Evolutionary conservation across 2,113 vertebrate species (phyloP), one percentile per base, ranked within the genome.

Genomic region (Cyanocitta stelleri): DNA sequence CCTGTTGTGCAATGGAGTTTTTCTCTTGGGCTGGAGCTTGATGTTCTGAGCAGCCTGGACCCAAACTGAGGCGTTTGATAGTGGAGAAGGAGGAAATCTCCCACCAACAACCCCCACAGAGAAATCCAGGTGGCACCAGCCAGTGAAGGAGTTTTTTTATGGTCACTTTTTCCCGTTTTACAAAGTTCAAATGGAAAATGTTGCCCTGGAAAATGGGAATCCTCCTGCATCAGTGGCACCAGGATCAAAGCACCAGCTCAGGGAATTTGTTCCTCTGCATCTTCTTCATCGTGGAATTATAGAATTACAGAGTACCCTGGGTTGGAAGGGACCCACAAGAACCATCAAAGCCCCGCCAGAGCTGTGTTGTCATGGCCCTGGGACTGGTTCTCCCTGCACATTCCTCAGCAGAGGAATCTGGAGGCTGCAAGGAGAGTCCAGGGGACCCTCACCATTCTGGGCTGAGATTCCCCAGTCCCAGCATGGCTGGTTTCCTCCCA

Each of bases 281-380:
- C 56, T 58, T 17, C n/a, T 83, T 54, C 48, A 23, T 69, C 17
- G 55, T 23, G 35, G 48, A 69, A 72, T 64, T 35, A 26, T 5
- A 21, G 58, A 79, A 61, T 46, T 75, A 35, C 2, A 9, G 62
- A 75, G 26, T 14, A 41, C 18, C 27, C 29, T 46, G 30, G 32
- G 9, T 26, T 68, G 78, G 71, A 55, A 68, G 30, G n/a, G 33
- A 46, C 39, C 13, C 77, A 59, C n/a, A 54, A 41, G 62, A 39
- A 13, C 21, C 55, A 69, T 5, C 11, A 18, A 55, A 75, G n/a
- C 48, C 0, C 0, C 9, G 33, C 35, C 0, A 6, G 72, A n/a
- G 46, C 52, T 1, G 2, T 24, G 41, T 6, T 7, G 2, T 18
- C 3, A 1, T 23, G 58, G 7, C n/a, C 11, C 20, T 55, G 71